Percentiles rank a stretch among this genome's conserved stretches.
phyloP scores from a whole-genome alignment of 1,140 invertebrate genomes.

The Formica exsecta region DNA sequence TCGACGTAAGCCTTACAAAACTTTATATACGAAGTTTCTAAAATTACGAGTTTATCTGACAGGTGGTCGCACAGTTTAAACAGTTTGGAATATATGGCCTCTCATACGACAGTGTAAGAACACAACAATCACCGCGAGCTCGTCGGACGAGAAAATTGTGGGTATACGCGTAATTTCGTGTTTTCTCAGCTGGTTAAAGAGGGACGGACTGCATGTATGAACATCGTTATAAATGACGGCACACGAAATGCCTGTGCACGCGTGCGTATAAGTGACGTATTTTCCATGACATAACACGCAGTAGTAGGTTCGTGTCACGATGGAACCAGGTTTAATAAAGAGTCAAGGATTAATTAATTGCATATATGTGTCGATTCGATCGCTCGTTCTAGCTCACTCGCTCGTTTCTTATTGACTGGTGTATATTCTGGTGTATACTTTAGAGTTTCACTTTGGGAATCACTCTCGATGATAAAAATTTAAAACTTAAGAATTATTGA shows the following conservation, averaged over 20 bases:
- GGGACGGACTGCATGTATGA: not conserved
- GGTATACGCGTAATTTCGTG: slow-evolving; percentile 52
- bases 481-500: slow-evolving; percentile 10
- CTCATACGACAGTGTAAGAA: not conserved
- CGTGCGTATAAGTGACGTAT: slow-evolving; percentile 33
- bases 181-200: slow-evolving; percentile 58
- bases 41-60: slow-evolving; percentile 57
- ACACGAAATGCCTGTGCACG: not conserved
- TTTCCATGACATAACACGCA: slow-evolving; percentile 72
- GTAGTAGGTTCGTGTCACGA: slow-evolving; percentile 63
- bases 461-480: slow-evolving; percentile 23
- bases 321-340: slow-evolving; percentile 74
- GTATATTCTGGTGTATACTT: not conserved
- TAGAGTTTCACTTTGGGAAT: slow-evolving; percentile 12
- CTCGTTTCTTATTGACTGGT: slow-evolving; percentile 41
- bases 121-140: slow-evolving; percentile 38
- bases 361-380: slow-evolving; percentile 58
- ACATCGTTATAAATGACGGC: slow-evolving; percentile 9
- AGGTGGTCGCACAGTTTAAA: slow-evolving; percentile 48
- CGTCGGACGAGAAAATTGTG: slow-evolving; percentile 46
- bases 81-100: slow-evolving; percentile 48
- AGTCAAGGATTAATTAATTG: slow-evolving; percentile 74
- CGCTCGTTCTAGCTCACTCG: not conserved
- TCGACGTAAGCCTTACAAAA: slow-evolving; percentile 22
- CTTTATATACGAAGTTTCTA: not conserved